phyloP scores from a whole-genome alignment of 2,888 invertebrate species.

The Nephrocerus scutellatus region DNA sequence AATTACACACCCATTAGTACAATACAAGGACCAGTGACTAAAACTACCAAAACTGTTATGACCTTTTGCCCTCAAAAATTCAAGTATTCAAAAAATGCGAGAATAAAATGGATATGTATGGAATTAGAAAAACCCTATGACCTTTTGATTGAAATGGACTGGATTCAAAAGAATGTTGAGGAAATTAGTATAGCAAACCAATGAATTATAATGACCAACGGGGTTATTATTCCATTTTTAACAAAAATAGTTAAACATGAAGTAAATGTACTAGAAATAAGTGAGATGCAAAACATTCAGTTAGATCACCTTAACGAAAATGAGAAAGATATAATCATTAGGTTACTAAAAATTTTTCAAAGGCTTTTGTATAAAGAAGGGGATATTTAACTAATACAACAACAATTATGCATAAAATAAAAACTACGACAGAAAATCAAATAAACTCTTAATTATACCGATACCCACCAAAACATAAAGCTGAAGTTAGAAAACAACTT shows the following conservation, averaged over 20 bases:
- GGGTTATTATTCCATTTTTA: conserved; percentile 7
- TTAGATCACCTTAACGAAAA: conserved; percentile 15
- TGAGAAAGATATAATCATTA: conserved; percentile 8
- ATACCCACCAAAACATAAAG: conserved; percentile 10
- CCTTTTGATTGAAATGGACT: conserved; percentile 15
- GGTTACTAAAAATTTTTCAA: conserved; percentile 14
- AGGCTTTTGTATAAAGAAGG: conserved; percentile 19
- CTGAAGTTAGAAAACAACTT: conserved; percentile 8
- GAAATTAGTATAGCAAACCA: conserved; percentile 10
- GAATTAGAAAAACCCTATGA: conserved; percentile 14
- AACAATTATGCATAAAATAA: conserved; percentile 15
- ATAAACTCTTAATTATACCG: conserved; percentile 15
- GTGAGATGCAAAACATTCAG: conserved; percentile 10
- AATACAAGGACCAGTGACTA: no score
- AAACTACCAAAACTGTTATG: conserved; percentile 11
- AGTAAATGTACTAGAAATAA: conserved; percentile 13
- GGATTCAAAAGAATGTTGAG: conserved; percentile 13
- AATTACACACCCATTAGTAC: conserved; percentile 6
- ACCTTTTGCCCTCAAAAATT: conserved; percentile 13
- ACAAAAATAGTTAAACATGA: conserved; percentile 7
- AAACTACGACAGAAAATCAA: conserved; percentile 13
- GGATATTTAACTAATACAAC: conserved; percentile 11
- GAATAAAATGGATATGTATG: conserved; percentile 13
- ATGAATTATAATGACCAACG: conserved; percentile 5
- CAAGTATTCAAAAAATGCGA: conserved; percentile 13